These are phyloP conservation scores for Syrmaticus mikado DNA, from an alignment of 2,113 vertebrate species.

Conservation along the genomic window DNA sequence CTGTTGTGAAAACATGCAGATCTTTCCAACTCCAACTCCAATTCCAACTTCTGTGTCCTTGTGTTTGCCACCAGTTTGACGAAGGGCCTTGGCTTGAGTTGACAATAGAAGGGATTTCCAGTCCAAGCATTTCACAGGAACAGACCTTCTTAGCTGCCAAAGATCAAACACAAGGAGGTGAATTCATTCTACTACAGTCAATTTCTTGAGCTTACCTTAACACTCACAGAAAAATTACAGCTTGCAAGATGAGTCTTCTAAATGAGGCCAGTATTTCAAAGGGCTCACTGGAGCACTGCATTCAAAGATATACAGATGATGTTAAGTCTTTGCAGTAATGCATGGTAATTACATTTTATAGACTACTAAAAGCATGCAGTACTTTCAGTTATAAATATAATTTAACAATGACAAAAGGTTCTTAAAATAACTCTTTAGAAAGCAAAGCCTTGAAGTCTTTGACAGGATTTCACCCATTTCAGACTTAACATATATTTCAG, in stretches of 20 bases:
- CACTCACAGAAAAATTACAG: not conserved
- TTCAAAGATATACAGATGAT: not conserved
- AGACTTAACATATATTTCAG: not conserved
- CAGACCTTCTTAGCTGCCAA: not conserved
- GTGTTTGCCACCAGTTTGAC: not conserved
- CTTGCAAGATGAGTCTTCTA: not conserved
- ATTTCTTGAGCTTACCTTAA: not conserved
- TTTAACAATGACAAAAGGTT: not conserved
- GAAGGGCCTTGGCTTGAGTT: not conserved
- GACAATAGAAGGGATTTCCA: not conserved
- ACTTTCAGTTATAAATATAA: not conserved
- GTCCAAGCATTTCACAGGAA: not conserved
- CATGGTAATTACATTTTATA: not conserved
- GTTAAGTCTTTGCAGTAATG: not conserved
- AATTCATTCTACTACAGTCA: not conserved
- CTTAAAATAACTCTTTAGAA: not conserved
- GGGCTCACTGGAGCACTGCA: not conserved
- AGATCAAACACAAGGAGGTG: not conserved
- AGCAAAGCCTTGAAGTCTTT: not conserved
- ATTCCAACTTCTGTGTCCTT: not conserved
- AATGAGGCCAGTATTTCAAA: not conserved
- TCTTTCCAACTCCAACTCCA: not conserved
- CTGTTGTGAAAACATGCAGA: not conserved
- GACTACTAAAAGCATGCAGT: not conserved
- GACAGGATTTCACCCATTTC: not conserved